Conservation (phyloP, 1,140 invertebrate genomes). For the Heliconius hewitsoni region DNA sequence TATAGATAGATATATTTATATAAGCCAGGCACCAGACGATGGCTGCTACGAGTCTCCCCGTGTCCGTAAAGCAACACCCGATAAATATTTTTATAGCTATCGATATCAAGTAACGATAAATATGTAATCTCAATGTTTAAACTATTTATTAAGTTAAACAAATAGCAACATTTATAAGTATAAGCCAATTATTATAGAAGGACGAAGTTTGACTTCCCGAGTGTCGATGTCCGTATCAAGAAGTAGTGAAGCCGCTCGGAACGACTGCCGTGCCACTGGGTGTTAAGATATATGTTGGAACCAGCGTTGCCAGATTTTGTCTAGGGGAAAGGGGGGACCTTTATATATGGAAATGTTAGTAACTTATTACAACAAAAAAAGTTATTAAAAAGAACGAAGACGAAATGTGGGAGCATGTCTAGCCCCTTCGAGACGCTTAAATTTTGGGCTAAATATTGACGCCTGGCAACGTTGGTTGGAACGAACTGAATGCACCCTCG, state of each 20-base stretch:
- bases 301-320: no score
- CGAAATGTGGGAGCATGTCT: no score
- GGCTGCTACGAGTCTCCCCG: constrained; percentile 20
- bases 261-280: background rate
- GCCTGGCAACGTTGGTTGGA: background rate
- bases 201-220: constrained; percentile 36
- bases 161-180: constrained; percentile 24
- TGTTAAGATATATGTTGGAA: constrained; percentile 18
- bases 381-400: no score
- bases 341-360: no score
- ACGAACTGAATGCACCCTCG: constrained; percentile 42
- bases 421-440: no score
- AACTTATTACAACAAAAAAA: no score
- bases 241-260: constrained; percentile 3
- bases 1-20: background rate
- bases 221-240: constrained; percentile 16
- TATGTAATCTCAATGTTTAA: constrained; percentile 27
- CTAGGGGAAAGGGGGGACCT: no score
- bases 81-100: constrained; percentile 31
- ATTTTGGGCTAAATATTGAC: no score
- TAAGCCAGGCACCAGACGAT: constrained; percentile 13
- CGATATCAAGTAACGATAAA: constrained; percentile 24
- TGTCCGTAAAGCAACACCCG: constrained; percentile 33
- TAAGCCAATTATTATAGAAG: constrained; percentile 33
- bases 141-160: constrained; percentile 25